Conservation (phyloP, 2,797 vertebrate genomes). For the Dallia pectoralis region DNA sequence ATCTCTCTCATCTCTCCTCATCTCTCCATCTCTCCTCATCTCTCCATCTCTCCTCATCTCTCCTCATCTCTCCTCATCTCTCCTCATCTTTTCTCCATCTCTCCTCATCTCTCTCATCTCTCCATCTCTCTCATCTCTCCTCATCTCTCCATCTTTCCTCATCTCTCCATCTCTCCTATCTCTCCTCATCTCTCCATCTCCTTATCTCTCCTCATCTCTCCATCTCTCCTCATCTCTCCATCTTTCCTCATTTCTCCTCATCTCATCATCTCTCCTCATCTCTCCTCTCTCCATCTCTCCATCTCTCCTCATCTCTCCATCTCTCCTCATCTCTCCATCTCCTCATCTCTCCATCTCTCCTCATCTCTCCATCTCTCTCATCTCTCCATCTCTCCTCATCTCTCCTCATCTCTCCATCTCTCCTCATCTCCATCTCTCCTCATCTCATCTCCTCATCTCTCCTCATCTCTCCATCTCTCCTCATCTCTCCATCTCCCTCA, state of each 20-base stretch:
- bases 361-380: not conserved
- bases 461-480: conserved; percentile 3
- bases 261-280: too few relatives aligned
- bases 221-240: too few relatives aligned
- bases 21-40: not conserved
- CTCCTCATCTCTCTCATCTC: conserved; percentile 2
- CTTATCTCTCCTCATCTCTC: not conserved
- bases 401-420: conserved; percentile 18
- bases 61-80: not conserved
- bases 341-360: conserved; percentile 16
- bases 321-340: not conserved
- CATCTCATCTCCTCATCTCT: not conserved
- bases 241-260: not conserved
- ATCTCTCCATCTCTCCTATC: not conserved
- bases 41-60: conserved; percentile 15
- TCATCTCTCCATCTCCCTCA: not conserved
- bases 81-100: too few relatives aligned
- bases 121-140: conserved; percentile 49
- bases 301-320: too few relatives aligned
- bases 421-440: not conserved
- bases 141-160: too few relatives aligned
- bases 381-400: not conserved
- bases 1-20: not conserved
- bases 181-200: conserved; percentile 16
- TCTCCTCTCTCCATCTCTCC: not conserved